These are phyloP conservation scores for Stichodactyla mertensii DNA, from an alignment of 64 coral and sea anemone genomes.

Conservation along the genomic window DNA sequence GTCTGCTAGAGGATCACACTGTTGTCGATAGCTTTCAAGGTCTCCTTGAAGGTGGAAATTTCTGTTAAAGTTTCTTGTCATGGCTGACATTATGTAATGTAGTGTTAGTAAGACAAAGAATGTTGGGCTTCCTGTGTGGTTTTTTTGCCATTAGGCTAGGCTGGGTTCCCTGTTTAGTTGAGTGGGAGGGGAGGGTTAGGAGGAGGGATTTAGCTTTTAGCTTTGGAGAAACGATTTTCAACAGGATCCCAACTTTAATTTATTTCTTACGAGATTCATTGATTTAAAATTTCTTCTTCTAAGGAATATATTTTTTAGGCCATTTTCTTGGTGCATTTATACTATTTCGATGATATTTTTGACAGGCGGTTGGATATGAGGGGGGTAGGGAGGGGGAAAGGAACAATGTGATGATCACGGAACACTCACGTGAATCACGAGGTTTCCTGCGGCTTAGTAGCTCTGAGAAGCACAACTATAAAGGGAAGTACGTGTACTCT, in stretches of 20 bases:
- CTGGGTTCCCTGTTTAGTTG: no score
- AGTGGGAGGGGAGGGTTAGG: no score
- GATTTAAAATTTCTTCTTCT: no score
- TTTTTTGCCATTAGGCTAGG: no score
- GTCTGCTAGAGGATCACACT: constrained; percentile 38
- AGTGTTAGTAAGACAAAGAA: not conserved
- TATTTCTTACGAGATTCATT: no score
- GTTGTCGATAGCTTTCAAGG: not conserved
- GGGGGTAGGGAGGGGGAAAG: no score
- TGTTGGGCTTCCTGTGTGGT: not conserved
- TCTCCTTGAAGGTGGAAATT: not conserved
- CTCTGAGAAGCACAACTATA: not conserved
- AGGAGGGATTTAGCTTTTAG: not conserved
- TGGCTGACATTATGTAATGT: not conserved
- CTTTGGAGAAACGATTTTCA: no score
- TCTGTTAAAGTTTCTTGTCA: not conserved
- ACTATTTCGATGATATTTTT: no score
- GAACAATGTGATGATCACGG: not conserved
- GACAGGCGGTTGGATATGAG: no score
- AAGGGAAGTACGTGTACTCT: not conserved
- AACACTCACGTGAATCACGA: not conserved
- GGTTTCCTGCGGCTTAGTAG: not conserved
- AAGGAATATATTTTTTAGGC: no score
- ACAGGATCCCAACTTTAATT: no score
- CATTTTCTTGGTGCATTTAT: no score